Percentiles rank a stretch among this genome's conserved stretches.
Evolutionary conservation across 2,888 invertebrate species (phyloP).

Genomic region (Cryptocephalus moraei): DNA sequence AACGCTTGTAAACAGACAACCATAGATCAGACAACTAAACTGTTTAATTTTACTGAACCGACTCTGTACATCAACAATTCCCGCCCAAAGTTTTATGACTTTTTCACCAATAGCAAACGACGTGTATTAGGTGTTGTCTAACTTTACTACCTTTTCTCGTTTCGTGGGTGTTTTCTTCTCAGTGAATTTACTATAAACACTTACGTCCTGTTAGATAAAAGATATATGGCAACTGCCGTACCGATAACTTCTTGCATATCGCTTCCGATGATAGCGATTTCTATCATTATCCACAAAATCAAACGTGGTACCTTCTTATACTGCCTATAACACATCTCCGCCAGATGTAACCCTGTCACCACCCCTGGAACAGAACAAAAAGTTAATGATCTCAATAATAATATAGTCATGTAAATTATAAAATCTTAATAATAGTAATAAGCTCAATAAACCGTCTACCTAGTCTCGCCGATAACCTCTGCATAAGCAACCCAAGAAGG

Average conservation of each 20-base stretch:
- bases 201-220: slow-evolving; percentile 67
- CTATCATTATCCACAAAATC: slow-evolving; percentile 80
- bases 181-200: too few relatives aligned
- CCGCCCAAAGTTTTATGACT: too few relatives aligned
- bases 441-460: slow-evolving; percentile 50
- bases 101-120: too few relatives aligned
- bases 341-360: slow-evolving; percentile 75
- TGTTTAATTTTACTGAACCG: too few relatives aligned
- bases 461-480: slow-evolving; percentile 49
- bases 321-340: slow-evolving; percentile 66
- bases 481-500: slow-evolving; percentile 74
- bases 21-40: too few relatives aligned
- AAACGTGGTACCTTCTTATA: slow-evolving; percentile 66
- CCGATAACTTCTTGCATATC: slow-evolving; percentile 92
- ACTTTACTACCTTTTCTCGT: too few relatives aligned
- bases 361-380: slow-evolving; percentile 33
- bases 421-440: not conserved
- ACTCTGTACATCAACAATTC: too few relatives aligned
- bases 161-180: too few relatives aligned
- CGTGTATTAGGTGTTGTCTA: too few relatives aligned
- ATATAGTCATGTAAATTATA: not conserved
- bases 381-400: not conserved
- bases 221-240: slow-evolving; percentile 75
- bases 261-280: slow-evolving; percentile 82
- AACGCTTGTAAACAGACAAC: too few relatives aligned